Evolutionary conservation across 2,797 vertebrate species (phyloP).

Genomic region (Epinephelus coioides): DNA sequence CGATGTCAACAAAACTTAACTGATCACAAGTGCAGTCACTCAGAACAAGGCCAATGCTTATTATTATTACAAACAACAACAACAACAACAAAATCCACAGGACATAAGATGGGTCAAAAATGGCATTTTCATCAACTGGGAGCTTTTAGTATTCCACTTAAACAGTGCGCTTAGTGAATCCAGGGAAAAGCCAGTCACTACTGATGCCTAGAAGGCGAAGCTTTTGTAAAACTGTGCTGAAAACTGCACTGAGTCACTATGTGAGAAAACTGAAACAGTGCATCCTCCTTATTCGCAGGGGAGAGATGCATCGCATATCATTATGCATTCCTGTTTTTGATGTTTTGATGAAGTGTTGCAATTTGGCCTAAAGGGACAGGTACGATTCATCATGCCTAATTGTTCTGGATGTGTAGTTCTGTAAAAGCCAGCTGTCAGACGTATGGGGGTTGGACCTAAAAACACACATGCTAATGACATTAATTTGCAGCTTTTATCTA

Average conservation of each 20-base stretch:
- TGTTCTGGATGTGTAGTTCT: constrained; percentile 72
- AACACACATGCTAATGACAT: constrained; percentile 78
- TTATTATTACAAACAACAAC: constrained; percentile 57
- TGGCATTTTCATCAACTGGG: constrained; percentile 37
- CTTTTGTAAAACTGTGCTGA: constrained; percentile 13
- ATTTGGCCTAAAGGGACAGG: constrained; percentile 76
- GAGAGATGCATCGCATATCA: constrained; percentile 61
- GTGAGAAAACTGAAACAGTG: constrained; percentile 35
- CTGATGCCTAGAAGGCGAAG: constrained; percentile 12
- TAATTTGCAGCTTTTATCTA: constrained; percentile 79
- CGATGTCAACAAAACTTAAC: constrained; percentile 40
- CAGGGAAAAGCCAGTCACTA: constrained; percentile 35
- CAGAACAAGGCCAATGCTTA: constrained; percentile 40
- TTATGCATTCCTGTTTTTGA: constrained; percentile 74
- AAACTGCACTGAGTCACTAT: constrained; percentile 18
- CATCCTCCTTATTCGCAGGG: constrained; percentile 53
- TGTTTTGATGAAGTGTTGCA: constrained; percentile 76
- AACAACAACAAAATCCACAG: constrained; percentile 37
- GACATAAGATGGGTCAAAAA: constrained; percentile 38
- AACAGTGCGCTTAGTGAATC: constrained; percentile 39
- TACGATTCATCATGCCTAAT: constrained; percentile 75
- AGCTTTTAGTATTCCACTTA: constrained; percentile 32
- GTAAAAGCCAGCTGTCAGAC: constrained; percentile 67
- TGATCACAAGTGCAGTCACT: constrained; percentile 51
- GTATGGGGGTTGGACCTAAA: constrained; percentile 54